phyloP scores from a whole-genome alignment of 92 coral and sea anemone genomes.

The Micromussa lordhowensis region DNA sequence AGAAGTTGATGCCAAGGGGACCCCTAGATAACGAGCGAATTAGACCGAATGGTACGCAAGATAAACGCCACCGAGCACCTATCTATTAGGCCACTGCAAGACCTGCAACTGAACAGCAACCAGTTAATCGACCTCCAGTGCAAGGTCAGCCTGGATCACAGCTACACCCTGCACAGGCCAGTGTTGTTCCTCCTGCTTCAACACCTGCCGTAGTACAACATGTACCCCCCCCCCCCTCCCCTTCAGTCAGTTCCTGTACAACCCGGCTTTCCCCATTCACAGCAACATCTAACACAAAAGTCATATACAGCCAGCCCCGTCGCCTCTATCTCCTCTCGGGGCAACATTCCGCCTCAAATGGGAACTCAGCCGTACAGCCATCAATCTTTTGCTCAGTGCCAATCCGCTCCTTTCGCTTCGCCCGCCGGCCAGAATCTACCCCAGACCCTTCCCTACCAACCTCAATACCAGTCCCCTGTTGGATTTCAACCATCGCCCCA shows the following conservation, averaged over 20 bases:
- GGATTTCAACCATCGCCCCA: conserved; percentile 32
- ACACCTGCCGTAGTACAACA: neutral
- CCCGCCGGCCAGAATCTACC: conserved; percentile 11
- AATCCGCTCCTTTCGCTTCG: conserved; percentile 25
- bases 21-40: neutral
- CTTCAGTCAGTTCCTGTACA: conserved; percentile 29
- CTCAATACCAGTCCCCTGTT: conserved; percentile 50
- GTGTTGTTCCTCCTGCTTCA: neutral
- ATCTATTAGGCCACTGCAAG: conserved; percentile 15
- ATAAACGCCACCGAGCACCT: conserved; percentile 13
- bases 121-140: neutral
- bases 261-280: neutral
- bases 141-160: neutral
- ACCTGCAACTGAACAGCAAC: neutral
- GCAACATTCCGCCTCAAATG: conserved; percentile 26
- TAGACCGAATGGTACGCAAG: neutral
- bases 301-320: conserved; percentile 10
- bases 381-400: conserved; percentile 31
- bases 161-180: neutral
- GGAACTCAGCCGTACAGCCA: conserved; percentile 20
- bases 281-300: conserved; percentile 4
- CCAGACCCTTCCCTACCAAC: conserved; percentile 43
- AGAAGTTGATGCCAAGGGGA: neutral
- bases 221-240: conserved; percentile 28
- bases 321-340: conserved; percentile 17